Conservation (phyloP, 2,888 invertebrate genomes). For the Monoplex corrugatus region DNA sequence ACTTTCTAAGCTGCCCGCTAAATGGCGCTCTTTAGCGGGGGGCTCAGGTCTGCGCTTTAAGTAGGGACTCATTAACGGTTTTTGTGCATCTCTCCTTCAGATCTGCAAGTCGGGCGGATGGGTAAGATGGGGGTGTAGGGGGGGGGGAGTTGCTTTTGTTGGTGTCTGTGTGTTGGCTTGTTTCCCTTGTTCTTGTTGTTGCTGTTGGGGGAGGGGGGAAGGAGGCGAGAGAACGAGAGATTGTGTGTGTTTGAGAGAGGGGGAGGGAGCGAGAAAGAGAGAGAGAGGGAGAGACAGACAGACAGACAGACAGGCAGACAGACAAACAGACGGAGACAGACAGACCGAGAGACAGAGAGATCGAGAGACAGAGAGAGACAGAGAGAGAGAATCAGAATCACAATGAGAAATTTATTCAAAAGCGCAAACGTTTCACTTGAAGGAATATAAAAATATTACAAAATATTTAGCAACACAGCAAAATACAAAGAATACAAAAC, state of each 20-base stretch:
- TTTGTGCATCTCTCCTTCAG: not conserved
- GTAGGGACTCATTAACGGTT: not conserved
- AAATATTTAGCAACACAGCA: no score
- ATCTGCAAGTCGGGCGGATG: not conserved
- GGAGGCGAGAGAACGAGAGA: not conserved
- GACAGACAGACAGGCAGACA: not conserved
- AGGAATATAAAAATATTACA: no score
- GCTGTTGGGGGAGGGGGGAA: not conserved
- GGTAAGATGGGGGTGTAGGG: not conserved
- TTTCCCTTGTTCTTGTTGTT: not conserved
- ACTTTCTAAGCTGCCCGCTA: conserved; percentile 20
- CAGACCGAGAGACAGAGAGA: not conserved
- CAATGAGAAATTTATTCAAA: no score
- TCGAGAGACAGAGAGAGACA: no score
- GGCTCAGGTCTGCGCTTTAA: not conserved
- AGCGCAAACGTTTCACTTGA: no score
- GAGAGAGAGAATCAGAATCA: not conserved
- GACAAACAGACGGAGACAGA: not conserved
- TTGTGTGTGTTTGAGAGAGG: not conserved
- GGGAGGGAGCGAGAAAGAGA: conserved; percentile 6
- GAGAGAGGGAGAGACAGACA: not conserved
- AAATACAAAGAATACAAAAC: no score
- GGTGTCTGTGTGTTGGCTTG: not conserved
- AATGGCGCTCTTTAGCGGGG: conserved; percentile 15
- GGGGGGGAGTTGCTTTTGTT: not conserved